phyloP scores from a whole-genome alignment of 1,140 invertebrate genomes.

The Ips nitidus region DNA sequence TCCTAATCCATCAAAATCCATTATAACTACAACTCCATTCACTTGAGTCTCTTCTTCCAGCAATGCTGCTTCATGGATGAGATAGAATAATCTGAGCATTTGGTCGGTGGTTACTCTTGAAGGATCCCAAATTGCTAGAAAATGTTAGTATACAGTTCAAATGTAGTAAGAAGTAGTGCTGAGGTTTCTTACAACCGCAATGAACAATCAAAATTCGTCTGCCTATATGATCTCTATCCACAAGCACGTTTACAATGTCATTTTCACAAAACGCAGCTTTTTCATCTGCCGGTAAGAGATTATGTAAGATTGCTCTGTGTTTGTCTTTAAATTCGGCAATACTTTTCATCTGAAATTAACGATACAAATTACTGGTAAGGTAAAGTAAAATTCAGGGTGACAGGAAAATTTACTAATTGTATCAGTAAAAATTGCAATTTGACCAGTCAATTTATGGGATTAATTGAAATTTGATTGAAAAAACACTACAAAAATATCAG shows the following conservation, averaged over 20 bases:
- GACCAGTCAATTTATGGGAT: too few relatives aligned
- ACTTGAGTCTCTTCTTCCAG: slow-evolving; percentile 74
- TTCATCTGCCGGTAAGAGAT: slow-evolving; percentile 66
- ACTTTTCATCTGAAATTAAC: slow-evolving; percentile 64
- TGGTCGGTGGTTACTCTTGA: slow-evolving; percentile 69
- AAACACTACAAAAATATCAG: background rate
- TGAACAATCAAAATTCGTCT: slow-evolving; percentile 44
- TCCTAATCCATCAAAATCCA: slow-evolving; percentile 76
- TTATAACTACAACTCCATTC: slow-evolving; percentile 72
- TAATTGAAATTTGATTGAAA: background rate
- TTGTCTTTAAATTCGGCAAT: slow-evolving; percentile 73
- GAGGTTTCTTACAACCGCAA: slow-evolving; percentile 39
- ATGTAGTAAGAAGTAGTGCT: too few relatives aligned
- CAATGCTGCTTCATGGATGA: slow-evolving; percentile 74
- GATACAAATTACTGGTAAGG: slow-evolving; percentile 20
- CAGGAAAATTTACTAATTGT: too few relatives aligned
- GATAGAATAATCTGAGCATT: slow-evolving; percentile 74
- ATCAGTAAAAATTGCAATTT: too few relatives aligned
- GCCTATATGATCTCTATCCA: slow-evolving; percentile 47
- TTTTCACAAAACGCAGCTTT: slow-evolving; percentile 64
- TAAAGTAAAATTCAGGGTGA: slow-evolving; percentile 8
- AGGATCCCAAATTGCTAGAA: slow-evolving; percentile 69
- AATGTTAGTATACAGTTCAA: background rate
- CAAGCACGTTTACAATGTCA: slow-evolving; percentile 68
- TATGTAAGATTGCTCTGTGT: slow-evolving; percentile 62